Conservation (phyloP, 53 echinoderm and acorn worm species). For the Apostichopus leukothele region DNA sequence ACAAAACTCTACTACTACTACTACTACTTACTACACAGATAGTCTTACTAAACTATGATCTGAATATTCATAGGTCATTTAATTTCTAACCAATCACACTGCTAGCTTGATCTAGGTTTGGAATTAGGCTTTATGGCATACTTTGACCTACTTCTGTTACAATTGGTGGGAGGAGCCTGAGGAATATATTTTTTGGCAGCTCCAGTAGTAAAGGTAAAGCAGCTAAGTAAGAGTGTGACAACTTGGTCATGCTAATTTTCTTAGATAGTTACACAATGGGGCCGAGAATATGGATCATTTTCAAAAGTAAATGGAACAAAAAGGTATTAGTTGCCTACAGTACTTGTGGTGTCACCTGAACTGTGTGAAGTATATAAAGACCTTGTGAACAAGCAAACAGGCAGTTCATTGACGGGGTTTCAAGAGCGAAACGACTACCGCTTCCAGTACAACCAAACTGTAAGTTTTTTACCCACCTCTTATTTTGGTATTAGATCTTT, state of each 20-base stretch:
- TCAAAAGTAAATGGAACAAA: conserved; percentile 47
- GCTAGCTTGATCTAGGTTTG: conserved; percentile 30
- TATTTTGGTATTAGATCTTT: not conserved
- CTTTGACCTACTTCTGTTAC: conserved; percentile 47
- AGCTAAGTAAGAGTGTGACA: conserved; percentile 40
- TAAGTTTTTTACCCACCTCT: not conserved
- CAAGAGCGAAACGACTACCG: conserved; percentile 6
- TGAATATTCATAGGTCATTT: not conserved
- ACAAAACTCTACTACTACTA: not conserved
- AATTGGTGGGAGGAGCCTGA: conserved; percentile 44
- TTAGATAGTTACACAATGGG: conserved; percentile 54
- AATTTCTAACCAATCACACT: conserved; percentile 28
- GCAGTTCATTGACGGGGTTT: conserved; percentile 29
- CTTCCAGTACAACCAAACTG: not conserved
- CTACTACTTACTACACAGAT: not conserved
- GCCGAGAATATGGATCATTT: conserved; percentile 43
- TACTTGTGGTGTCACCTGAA: conserved; percentile 20
- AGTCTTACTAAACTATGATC: not conserved
- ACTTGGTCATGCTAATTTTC: conserved; percentile 49
- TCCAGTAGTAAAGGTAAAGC: conserved; percentile 19
- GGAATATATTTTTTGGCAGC: conserved; percentile 25
- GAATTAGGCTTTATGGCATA: conserved; percentile 51
- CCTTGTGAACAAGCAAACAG: conserved; percentile 41
- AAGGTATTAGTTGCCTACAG: conserved; percentile 27
- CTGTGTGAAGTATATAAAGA: conserved; percentile 46